phyloP scores from a whole-genome alignment of 2,888 invertebrate genomes.

The Andrena chrysosceles region DNA sequence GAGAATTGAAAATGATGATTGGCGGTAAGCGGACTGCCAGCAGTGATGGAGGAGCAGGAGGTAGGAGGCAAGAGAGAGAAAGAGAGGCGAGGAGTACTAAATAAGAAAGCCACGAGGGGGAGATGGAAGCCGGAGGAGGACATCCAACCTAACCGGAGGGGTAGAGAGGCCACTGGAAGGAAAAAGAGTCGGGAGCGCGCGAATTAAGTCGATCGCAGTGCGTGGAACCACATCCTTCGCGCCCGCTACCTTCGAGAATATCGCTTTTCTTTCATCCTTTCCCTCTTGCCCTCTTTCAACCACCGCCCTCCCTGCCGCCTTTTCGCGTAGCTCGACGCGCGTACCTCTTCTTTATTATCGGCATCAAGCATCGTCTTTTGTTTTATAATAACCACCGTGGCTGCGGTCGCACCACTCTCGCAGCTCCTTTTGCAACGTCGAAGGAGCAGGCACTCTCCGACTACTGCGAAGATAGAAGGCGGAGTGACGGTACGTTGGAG shows the following conservation, averaged over 20 bases:
- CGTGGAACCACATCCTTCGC: conserved; percentile 84
- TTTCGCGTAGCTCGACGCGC: conserved; percentile 63
- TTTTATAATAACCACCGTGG: conserved; percentile 83
- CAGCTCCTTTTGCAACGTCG: conserved; percentile 68
- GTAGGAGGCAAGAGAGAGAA: conserved; percentile 58
- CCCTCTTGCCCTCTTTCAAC: conserved; percentile 46
- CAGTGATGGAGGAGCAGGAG: conserved; percentile 64
- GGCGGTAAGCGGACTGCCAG: conserved; percentile 77
- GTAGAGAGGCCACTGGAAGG: conserved; percentile 67
- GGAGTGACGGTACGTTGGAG: conserved; percentile 5
- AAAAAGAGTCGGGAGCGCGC: conserved; percentile 80
- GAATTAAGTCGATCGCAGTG: conserved; percentile 84
- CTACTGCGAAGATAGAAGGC: conserved; percentile 38
- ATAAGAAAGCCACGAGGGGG: conserved; percentile 75
- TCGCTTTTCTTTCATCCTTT: conserved; percentile 75
- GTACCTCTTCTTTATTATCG: conserved; percentile 83
- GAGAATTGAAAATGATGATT: conserved; percentile 83
- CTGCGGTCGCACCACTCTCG: conserved; percentile 72
- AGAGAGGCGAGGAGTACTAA: conserved; percentile 66
- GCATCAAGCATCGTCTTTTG: conserved; percentile 82
- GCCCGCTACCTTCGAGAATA: conserved; percentile 76
- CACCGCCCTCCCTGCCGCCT: conserved; percentile 47
- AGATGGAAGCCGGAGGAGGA: conserved; percentile 61
- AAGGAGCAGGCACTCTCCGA: conserved; percentile 44
- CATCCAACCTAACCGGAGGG: conserved; percentile 60